A percentile compares a stretch with the other conserved stretches of the same genome.
Evolutionary conservation across 2,113 vertebrate species (phyloP).

Genomic region (western clawed frog (Xenopus tropicalis)): UCB_Xtro_10.0 CM004446.2:69972001-69972500

Average conservation of each 20-base stretch:
- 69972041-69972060: conserved; percentile 43
- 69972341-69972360: too few species aligned
- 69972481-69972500: too few species aligned
- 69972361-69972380: too few species aligned
- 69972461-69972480: too few species aligned
- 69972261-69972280: conserved; percentile 38
- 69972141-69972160: conserved; percentile 37
- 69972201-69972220: conserved; percentile 38
- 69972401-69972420: too few species aligned
- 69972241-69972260: conserved; percentile 45
- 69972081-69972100: conserved; percentile 37
- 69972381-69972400: too few species aligned
- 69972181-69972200: conserved; percentile 35
- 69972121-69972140: conserved; percentile 29
- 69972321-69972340: too few species aligned
- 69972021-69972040: conserved; percentile 37
- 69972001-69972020: conserved; percentile 46
- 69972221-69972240: conserved; percentile 42
- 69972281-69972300: not conserved
- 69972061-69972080: conserved; percentile 40
- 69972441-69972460: too few species aligned
- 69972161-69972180: conserved; percentile 26
- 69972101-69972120: conserved; percentile 33
- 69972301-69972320: too few species aligned
- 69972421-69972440: too few species aligned